Evolutionary conservation across 92 coral and sea anemone genomes (phyloP).

Genomic region (Meandrina meandrites): DNA sequence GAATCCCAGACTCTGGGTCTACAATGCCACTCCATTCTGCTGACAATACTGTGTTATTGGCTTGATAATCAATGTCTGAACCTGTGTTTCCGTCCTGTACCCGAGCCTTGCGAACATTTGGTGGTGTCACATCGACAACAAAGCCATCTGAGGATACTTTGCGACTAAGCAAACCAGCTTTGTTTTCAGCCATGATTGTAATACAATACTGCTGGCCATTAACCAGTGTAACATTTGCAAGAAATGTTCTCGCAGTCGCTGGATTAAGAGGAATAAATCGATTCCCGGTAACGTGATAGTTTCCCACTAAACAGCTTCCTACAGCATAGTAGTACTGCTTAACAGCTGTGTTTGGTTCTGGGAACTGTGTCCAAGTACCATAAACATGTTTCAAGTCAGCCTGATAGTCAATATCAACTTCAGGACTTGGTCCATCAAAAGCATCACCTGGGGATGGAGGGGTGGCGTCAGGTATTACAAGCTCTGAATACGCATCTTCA

Average conservation of each 20-base stretch:
- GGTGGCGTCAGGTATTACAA: conserved; percentile 70
- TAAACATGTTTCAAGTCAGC: conserved; percentile 49
- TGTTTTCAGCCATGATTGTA: conserved; percentile 85
- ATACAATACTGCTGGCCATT: conserved; percentile 89
- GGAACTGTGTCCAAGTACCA: conserved; percentile 78
- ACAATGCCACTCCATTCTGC: conserved; percentile 80
- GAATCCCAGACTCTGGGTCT: conserved; percentile 80
- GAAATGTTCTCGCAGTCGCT: conserved; percentile 59
- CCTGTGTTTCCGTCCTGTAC: conserved; percentile 80
- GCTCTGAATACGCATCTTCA: conserved; percentile 69
- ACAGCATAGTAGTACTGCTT: conserved; percentile 80
- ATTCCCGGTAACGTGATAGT: conserved; percentile 85
- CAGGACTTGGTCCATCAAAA: conserved; percentile 66
- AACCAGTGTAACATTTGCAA: conserved; percentile 53
- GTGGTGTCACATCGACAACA: conserved; percentile 75
- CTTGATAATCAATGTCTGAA: conserved; percentile 81
- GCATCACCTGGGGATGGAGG: conserved; percentile 71
- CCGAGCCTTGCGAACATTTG: conserved; percentile 68
- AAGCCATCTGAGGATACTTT: conserved; percentile 85
- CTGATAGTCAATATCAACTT: conserved; percentile 74
- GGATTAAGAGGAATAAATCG: conserved; percentile 62
- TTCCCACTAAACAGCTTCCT: conserved; percentile 81
- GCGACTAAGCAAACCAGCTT: conserved; percentile 74
- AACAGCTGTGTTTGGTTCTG: conserved; percentile 64
- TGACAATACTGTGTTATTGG: conserved; percentile 63